Evolutionary conservation across 53 echinoderm and acorn worm species (phyloP).

Genomic region (Glandiceps talaboti): DNA sequence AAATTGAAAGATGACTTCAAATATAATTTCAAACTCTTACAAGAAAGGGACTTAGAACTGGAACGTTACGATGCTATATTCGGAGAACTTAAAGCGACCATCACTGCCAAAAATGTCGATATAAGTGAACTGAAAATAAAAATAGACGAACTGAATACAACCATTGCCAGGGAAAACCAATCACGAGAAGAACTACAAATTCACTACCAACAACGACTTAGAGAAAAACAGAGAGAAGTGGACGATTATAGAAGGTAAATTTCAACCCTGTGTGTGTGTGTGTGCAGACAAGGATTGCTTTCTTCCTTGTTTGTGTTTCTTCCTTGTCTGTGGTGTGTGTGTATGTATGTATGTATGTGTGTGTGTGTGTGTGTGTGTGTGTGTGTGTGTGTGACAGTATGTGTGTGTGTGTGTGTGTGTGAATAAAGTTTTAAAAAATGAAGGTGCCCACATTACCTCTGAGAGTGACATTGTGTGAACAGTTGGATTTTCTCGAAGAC

Average conservation of each 20-base stretch:
- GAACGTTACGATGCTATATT: slow-evolving; percentile 41
- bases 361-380: too few relatives aligned
- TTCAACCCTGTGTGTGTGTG: background rate
- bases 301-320: too few relatives aligned
- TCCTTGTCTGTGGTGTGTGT: too few relatives aligned
- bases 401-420: too few relatives aligned
- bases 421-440: too few relatives aligned
- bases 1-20: slow-evolving; percentile 90
- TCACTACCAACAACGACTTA: slow-evolving; percentile 69
- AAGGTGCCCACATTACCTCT: too few relatives aligned
- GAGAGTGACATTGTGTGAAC: too few relatives aligned
- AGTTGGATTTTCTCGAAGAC: too few relatives aligned
- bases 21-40: slow-evolving; percentile 70
- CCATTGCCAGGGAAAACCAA: slow-evolving; percentile 32
- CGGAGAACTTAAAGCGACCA: slow-evolving; percentile 37
- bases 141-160: slow-evolving; percentile 53
- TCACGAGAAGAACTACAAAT: slow-evolving; percentile 58
- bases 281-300: too few relatives aligned
- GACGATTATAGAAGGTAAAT: slow-evolving; percentile 72
- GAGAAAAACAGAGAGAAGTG: slow-evolving; percentile 59
- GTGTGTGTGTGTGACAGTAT: too few relatives aligned
- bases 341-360: too few relatives aligned
- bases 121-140: slow-evolving; percentile 70
- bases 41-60: slow-evolving; percentile 81
- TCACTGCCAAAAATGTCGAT: slow-evolving; percentile 44